These are phyloP conservation scores for Rhingia campestris DNA, from an alignment of 2,888 invertebrate species.

Conservation along the genomic window DNA sequence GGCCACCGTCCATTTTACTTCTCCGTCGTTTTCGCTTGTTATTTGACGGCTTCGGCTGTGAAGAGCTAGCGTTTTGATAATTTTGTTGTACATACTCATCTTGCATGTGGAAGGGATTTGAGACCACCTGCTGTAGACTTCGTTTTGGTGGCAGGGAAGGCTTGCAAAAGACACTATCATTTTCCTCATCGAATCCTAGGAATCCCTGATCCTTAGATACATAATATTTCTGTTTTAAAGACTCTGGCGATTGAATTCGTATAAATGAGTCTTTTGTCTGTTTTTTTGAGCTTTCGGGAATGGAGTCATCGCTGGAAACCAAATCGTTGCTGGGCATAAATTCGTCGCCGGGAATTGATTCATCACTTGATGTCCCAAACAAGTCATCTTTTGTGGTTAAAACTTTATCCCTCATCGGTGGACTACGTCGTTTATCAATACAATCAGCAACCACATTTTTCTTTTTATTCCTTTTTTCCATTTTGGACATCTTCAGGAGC, in stretches of 20 bases:
- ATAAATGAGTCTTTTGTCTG: neutral
- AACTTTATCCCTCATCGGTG: neutral
- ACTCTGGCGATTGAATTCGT: neutral
- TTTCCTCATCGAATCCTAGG: neutral
- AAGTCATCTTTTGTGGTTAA: neutral
- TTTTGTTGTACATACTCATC: no score
- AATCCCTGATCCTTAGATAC: neutral
- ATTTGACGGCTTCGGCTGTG: neutral
- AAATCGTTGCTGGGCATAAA: no score
- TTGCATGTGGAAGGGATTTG: neutral
- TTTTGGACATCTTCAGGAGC: conserved; percentile 14
- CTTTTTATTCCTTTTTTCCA: neutral
- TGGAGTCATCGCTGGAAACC: neutral
- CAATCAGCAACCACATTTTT: neutral
- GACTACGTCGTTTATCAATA: neutral
- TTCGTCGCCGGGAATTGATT: neutral
- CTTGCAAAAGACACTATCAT: conserved; percentile 53
- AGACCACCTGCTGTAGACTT: neutral
- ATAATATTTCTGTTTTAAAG: neutral
- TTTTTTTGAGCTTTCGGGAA: neutral
- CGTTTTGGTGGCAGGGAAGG: conserved; percentile 36
- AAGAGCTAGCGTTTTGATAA: no score
- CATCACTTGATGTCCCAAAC: conserved; percentile 7
- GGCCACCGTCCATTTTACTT: neutral
- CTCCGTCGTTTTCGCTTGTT: conserved; percentile 19